These are phyloP conservation scores for Nebria ingens DNA, from an alignment of 1,140 invertebrate genomes.

Conservation along the genomic window DNA sequence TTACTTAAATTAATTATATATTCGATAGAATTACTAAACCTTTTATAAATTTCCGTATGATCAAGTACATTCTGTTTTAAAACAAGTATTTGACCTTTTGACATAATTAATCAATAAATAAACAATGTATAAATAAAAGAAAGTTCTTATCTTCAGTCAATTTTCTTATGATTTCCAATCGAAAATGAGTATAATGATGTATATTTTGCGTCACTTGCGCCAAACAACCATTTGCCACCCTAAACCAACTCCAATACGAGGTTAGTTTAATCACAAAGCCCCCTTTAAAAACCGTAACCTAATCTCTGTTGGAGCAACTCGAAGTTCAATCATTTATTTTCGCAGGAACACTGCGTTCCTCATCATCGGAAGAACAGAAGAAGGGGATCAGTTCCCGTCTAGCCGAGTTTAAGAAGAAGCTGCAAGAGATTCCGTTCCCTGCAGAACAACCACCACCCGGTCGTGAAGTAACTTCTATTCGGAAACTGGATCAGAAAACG, in stretches of 20 bases:
- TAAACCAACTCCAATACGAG: neutral
- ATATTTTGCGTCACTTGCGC: conserved; percentile 17
- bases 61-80: too few species aligned
- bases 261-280: neutral
- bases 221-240: conserved; percentile 13
- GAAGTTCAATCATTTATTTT: too few species aligned
- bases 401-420: conserved; percentile 49
- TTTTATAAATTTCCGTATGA: too few species aligned
- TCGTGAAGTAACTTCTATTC: conserved; percentile 47
- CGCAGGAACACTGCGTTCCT: neutral
- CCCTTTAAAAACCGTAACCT: neutral
- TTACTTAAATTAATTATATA: too few species aligned
- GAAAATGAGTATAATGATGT: conserved; percentile 25
- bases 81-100: conserved; percentile 4
- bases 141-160: neutral
- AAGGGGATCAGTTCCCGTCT: conserved; percentile 23
- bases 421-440: conserved; percentile 20
- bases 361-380: neutral
- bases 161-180: neutral
- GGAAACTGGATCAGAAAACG: conserved; percentile 39
- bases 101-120: neutral
- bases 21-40: too few species aligned
- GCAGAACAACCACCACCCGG: neutral
- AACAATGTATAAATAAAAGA: neutral
- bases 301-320: neutral